Percentiles rank a stretch among this genome's conserved stretches.
Evolutionary conservation across 2,797 vertebrate genomes (phyloP).

Genomic region (Micrastur ruficollis): DNA sequence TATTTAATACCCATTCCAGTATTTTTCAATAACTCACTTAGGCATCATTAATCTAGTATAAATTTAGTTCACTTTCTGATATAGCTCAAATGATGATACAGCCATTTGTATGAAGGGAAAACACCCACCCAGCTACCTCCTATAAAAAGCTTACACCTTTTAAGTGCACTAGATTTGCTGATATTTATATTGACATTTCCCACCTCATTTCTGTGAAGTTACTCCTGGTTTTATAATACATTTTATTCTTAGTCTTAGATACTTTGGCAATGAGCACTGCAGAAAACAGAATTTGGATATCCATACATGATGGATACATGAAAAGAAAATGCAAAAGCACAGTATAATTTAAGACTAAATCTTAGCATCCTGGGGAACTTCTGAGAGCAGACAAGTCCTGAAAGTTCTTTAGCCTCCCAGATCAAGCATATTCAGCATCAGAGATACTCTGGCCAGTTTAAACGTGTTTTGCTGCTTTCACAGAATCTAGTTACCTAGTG

Average conservation of each 20-base stretch:
- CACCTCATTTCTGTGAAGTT: not conserved
- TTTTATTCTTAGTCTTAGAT: not conserved
- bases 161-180: not conserved
- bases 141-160: not conserved
- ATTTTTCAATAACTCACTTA: constrained; percentile 10
- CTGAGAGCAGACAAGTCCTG: not conserved
- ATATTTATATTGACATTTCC: not conserved
- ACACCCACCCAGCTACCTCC: not conserved
- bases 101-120: not conserved
- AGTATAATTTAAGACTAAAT: not conserved
- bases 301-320: not conserved
- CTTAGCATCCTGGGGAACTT: not conserved
- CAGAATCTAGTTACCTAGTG: not conserved
- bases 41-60: not conserved
- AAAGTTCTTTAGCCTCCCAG: not conserved
- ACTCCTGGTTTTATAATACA: not conserved
- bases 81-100: not conserved
- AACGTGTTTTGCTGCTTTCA: not conserved
- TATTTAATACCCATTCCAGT: not conserved
- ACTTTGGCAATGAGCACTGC: not conserved
- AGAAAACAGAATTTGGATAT: not conserved
- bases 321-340: not conserved
- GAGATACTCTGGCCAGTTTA: not conserved
- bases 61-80: constrained; percentile 18
- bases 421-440: not conserved